Base-by-base conservation (phyloP, 2,113 vertebrate genomes). In the Saguinus imperator region DNA sequence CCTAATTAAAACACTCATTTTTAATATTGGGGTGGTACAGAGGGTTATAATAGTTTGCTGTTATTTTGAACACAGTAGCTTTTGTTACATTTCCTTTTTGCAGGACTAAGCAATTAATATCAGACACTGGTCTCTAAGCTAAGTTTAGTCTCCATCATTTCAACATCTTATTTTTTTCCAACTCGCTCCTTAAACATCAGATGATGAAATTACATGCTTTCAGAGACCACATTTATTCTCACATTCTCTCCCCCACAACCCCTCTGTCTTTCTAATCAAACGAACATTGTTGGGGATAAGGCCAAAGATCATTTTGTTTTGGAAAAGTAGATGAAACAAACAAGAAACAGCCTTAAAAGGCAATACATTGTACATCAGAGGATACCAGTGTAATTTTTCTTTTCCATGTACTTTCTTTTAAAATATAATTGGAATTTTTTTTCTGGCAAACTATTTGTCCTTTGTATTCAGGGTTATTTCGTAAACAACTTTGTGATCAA, bases 301-400 rank as follows among this genome's bases (percentile, higher is more conserved):
- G 96, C 97, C 58, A 96, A 95, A 97, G 97, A 97, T 97, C 87
- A 77, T 96, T 95, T 96, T 98, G 97, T 97, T 98, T 98, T 98
- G 97, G 98, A 98, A 98, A 98, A 98, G 96, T 95, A 96, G 95
- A 96, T 83, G 96, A 98, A 97, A 95, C 94, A 98, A 98, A 98
- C 96, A 98, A 97, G 97, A 98, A 98, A 97, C 95, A 94, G 93
- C 98, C 97, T 98, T 97, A 95, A 96, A 97, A 97, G 93, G 96
- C 95, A 97, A 45, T 89, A 84, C 58, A 83, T 48, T 96, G 95
- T 89, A 73, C 95, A 50, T 94, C 97, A 97, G 97, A 98, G 96
- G 93, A 98, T 97, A 94, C 80, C 45, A 94, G 92, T 94, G 50
- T 97, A 96, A 91, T 97, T 97, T 96, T 97, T 97, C 87, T 87